Evolutionary conservation across 2,797 vertebrate species (phyloP).

Genomic region (Picus viridis): DNA sequence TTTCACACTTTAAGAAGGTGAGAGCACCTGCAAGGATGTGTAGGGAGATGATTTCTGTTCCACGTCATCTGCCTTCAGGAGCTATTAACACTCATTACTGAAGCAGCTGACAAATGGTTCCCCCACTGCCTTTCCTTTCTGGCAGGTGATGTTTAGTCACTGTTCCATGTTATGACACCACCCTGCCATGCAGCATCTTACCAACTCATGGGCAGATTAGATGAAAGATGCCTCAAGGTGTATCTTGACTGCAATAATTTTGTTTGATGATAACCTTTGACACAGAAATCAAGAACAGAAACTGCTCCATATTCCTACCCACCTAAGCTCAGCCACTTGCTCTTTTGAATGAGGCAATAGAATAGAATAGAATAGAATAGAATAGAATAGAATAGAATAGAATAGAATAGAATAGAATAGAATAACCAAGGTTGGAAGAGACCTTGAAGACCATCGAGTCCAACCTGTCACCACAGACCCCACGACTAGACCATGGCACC

Average conservation of each 20-base stretch:
- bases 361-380: too few relatives aligned
- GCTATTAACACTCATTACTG: neutral
- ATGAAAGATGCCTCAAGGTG: neutral
- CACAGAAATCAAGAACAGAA: neutral
- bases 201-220: neutral
- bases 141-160: neutral
- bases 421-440: too few relatives aligned
- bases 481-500: too few relatives aligned
- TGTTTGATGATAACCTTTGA: neutral
- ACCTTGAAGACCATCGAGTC: too few relatives aligned
- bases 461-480: too few relatives aligned
- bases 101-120: slow-evolving; percentile 23
- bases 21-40: neutral
- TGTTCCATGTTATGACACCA: neutral
- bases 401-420: too few relatives aligned
- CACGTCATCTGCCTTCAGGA: slow-evolving; percentile 3
- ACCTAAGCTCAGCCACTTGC: neutral
- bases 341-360: neutral
- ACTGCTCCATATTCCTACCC: neutral
- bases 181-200: neutral
- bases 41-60: neutral
- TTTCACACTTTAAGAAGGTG: neutral
- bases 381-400: too few relatives aligned
- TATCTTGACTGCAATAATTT: neutral
- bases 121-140: neutral